Evolutionary conservation across 2,797 vertebrate species (phyloP).

Genomic region (Crax fasciolata): DNA sequence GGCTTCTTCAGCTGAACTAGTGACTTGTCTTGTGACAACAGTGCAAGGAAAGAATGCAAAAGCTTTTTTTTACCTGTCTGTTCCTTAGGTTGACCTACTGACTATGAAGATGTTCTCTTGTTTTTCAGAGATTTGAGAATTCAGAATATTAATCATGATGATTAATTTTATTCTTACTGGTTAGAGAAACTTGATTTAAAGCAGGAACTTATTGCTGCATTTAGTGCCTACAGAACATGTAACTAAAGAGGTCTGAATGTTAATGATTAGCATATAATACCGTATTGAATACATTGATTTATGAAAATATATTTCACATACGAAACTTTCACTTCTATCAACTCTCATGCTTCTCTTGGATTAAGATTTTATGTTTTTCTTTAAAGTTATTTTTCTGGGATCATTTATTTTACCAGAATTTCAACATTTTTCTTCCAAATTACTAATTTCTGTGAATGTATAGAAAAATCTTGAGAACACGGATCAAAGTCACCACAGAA

Average conservation of each 20-base stretch:
- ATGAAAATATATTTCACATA: not conserved
- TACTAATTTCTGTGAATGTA: not conserved
- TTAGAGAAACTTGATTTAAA: not conserved
- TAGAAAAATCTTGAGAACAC: not conserved
- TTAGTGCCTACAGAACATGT: not conserved
- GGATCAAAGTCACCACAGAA: not conserved
- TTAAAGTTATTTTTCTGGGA: not conserved
- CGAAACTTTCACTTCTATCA: not conserved
- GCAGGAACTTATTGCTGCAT: not conserved
- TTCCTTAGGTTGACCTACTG: not conserved
- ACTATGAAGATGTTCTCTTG: not conserved
- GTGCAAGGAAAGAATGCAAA: not conserved
- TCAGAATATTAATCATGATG: not conserved
- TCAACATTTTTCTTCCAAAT: not conserved
- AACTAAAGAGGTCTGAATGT: not conserved
- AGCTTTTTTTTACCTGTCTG: not conserved
- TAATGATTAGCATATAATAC: not conserved
- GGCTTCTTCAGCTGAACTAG: not conserved
- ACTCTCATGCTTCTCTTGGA: not conserved
- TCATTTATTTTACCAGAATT: not conserved
- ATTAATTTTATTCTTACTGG: not conserved
- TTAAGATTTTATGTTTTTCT: not conserved
- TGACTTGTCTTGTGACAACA: not conserved
- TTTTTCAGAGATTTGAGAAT: not conserved
- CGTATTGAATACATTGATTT: not conserved